A percentile compares a stretch with the other conserved stretches of the same genome.
Evolutionary conservation across 1,140 invertebrate genomes (phyloP).

Genomic region (Bombus haemorrhoidalis): DNA sequence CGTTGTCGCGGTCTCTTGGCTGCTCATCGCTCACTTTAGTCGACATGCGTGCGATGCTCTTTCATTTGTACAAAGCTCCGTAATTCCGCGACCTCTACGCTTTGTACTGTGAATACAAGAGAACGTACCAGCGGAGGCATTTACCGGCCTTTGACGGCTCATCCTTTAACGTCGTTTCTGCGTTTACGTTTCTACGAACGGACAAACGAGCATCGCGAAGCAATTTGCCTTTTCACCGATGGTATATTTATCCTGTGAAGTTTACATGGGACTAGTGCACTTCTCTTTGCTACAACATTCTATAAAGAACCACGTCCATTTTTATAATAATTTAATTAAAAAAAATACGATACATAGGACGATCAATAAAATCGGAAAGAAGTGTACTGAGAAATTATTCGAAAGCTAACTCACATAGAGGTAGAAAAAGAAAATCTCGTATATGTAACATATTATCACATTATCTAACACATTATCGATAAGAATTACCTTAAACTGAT

Average conservation of each 20-base stretch:
- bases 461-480: too few relatives aligned
- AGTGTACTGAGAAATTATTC: too few relatives aligned
- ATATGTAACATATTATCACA: too few relatives aligned
- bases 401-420: too few relatives aligned
- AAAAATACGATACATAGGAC: too few relatives aligned
- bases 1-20: background rate
- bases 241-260: slow-evolving; percentile 7
- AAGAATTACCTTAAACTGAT: too few relatives aligned
- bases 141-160: slow-evolving; percentile 29
- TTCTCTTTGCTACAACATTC: background rate
- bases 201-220: slow-evolving; percentile 32
- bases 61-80: slow-evolving; percentile 16
- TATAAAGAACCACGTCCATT: background rate
- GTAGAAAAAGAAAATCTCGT: too few relatives aligned
- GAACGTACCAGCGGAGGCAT: background rate
- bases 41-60: background rate
- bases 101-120: slow-evolving; percentile 25
- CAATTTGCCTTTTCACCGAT: slow-evolving; percentile 35
- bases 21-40: slow-evolving; percentile 1
- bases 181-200: slow-evolving; percentile 28
- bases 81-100: slow-evolving; percentile 15
- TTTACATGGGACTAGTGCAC: background rate
- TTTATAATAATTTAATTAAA: background rate
- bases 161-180: slow-evolving; percentile 32
- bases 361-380: too few relatives aligned